phyloP scores from a whole-genome alignment of 1,140 invertebrate genomes.

The Solenopsis fugax region DNA sequence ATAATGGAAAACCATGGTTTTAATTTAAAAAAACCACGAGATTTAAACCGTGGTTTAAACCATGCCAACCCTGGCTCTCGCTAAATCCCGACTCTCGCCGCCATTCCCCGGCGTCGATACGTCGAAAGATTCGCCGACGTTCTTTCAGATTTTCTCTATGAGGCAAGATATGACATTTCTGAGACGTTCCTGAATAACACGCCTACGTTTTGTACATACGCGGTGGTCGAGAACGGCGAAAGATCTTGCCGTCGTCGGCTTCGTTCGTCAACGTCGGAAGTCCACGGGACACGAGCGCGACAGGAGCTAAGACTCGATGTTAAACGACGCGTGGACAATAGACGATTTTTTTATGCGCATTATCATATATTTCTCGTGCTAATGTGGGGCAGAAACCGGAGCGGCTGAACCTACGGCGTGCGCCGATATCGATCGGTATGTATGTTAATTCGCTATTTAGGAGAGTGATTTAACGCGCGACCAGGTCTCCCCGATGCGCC shows the following conservation, averaged over 20 bases:
- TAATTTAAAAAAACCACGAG: too few species aligned
- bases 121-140: neutral
- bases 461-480: constrained; percentile 76
- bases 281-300: neutral
- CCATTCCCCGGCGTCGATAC: too few species aligned
- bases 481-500: constrained; percentile 24
- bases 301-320: constrained; percentile 54
- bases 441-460: constrained; percentile 80
- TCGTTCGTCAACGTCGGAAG: neutral
- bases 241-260: neutral
- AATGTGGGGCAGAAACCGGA: constrained; percentile 54
- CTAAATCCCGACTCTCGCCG: neutral
- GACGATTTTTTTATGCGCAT: constrained; percentile 74
- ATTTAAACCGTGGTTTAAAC: too few species aligned
- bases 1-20: too few species aligned
- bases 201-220: neutral
- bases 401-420: constrained; percentile 55
- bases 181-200: neutral
- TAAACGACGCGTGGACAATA: constrained; percentile 81
- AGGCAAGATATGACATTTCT: neutral
- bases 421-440: constrained; percentile 74
- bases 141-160: neutral
- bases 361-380: constrained; percentile 60
- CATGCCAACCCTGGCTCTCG: too few species aligned
- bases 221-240: neutral